Conservation (phyloP, 1,140 invertebrate species). For the Aphaenogaster rudis region DNA sequence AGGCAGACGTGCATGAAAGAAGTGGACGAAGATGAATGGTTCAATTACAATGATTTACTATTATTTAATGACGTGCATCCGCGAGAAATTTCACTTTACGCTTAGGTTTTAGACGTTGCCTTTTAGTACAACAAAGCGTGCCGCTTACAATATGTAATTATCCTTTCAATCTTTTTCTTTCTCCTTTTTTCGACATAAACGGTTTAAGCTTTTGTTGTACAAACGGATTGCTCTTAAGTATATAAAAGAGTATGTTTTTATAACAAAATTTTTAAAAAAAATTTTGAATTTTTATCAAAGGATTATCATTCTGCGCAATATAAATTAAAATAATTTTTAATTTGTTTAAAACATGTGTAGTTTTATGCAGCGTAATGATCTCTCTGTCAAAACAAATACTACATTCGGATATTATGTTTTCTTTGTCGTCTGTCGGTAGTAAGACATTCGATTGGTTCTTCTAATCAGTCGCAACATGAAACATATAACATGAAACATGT, state of each 20-base stretch:
- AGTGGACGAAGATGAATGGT: constrained; percentile 54
- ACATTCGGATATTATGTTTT: not conserved
- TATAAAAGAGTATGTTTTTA: not conserved
- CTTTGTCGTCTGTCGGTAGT: not conserved
- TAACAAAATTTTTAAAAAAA: not conserved
- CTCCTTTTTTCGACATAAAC: not conserved
- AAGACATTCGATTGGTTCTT: not conserved
- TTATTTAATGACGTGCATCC: not conserved
- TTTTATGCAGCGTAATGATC: not conserved
- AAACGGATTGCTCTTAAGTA: not conserved
- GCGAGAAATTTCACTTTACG: constrained; percentile 11
- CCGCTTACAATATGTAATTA: not conserved
- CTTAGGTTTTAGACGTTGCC: not conserved
- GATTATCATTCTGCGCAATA: not conserved
- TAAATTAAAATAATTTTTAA: not conserved
- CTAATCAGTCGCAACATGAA: constrained; percentile 48
- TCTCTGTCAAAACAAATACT: not conserved
- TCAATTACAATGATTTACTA: constrained; percentile 61
- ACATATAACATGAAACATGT: constrained; percentile 2
- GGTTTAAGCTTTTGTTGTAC: not conserved
- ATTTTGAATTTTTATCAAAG: not conserved
- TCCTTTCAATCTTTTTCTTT: not conserved
- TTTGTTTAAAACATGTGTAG: not conserved
- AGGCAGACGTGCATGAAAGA: constrained; percentile 32
- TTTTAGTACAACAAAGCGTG: constrained; percentile 30